Percentiles rank a stretch among this genome's conserved stretches.
These are phyloP conservation scores for Aradophagus sp. DNA, from an alignment of 1,140 invertebrate species.

Conservation along the genomic window DNA sequence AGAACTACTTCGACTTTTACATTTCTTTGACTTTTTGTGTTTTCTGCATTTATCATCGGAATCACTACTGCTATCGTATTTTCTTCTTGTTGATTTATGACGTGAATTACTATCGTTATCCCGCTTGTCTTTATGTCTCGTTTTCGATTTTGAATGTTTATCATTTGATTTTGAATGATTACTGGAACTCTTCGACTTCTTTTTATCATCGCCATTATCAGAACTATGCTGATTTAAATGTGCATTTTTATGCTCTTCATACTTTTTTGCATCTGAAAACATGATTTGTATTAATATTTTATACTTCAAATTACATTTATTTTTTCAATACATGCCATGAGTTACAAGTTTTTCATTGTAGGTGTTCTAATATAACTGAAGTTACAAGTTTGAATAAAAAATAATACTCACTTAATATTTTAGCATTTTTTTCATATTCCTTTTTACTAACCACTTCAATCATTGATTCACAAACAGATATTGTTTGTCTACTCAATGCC, in stretches of 20 bases:
- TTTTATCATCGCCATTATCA: slow-evolving; percentile 34
- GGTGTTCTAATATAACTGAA: too few relatives aligned
- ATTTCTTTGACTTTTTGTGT: slow-evolving; percentile 72
- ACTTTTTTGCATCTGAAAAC: too few relatives aligned
- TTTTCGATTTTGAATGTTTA: slow-evolving; percentile 55
- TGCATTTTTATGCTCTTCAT: slow-evolving; percentile 80
- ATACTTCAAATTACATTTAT: too few relatives aligned
- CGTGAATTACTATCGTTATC: slow-evolving; percentile 54
- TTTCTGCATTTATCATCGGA: slow-evolving; percentile 56
- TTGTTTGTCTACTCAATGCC: slow-evolving; percentile 80
- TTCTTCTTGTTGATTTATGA: slow-evolving; percentile 57
- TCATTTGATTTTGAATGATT: slow-evolving; percentile 39
- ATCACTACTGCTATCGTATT: slow-evolving; percentile 64
- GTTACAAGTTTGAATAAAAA: too few relatives aligned
- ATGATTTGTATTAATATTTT: too few relatives aligned
- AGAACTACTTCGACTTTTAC: slow-evolving; percentile 61
- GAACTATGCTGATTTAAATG: slow-evolving; percentile 59
- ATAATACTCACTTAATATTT: slow-evolving; percentile 83
- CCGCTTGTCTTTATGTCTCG: slow-evolving; percentile 40
- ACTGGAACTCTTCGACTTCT: slow-evolving; percentile 13
- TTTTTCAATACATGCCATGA: too few relatives aligned
- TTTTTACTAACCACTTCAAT: slow-evolving; percentile 84
- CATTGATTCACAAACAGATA: slow-evolving; percentile 85
- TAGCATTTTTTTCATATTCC: slow-evolving; percentile 87
- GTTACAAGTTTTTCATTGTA: neutral